These are phyloP conservation scores for Helleia helle DNA, from an alignment of 2,888 invertebrate genomes.

Conservation along the genomic window DNA sequence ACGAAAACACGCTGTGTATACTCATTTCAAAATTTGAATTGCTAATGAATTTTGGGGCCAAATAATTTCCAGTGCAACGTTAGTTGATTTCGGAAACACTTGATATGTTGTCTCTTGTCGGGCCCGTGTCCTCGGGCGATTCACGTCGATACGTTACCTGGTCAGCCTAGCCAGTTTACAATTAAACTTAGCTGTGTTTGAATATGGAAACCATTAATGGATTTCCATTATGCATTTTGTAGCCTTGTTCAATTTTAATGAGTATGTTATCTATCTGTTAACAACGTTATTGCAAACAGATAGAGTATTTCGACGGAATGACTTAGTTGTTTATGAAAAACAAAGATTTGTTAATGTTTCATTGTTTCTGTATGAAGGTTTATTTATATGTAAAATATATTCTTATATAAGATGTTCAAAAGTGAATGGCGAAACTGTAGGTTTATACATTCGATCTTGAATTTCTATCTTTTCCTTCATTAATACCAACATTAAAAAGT, in stretches of 20 bases:
- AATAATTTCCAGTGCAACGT: constrained; percentile 6
- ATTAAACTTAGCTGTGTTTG: constrained; percentile 11
- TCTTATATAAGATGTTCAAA: too few relatives aligned
- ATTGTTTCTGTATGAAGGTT: too few relatives aligned
- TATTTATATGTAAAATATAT: too few relatives aligned
- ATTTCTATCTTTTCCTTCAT: too few relatives aligned
- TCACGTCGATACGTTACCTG: constrained; percentile 26
- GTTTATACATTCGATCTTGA: too few relatives aligned
- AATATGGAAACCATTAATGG: constrained; percentile 9
- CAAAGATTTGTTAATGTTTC: too few relatives aligned
- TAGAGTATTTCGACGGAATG: too few relatives aligned
- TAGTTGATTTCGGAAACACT: constrained; percentile 13
- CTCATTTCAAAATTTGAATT: constrained; percentile 5
- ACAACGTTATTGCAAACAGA: too few relatives aligned
- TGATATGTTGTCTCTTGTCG: constrained; percentile 13
- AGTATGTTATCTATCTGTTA: constrained; percentile 7
- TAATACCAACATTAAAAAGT: too few relatives aligned
- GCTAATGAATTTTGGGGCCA: constrained; percentile 9
- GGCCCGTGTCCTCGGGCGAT: constrained; percentile 15
- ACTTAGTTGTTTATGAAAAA: too few relatives aligned
- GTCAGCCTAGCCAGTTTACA: constrained; percentile 15
- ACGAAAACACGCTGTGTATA: background rate
- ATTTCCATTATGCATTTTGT: constrained; percentile 7
- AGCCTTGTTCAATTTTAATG: constrained; percentile 4
- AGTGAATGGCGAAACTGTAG: too few relatives aligned